Conservation (phyloP, 1,140 invertebrate species). For the Platyura marginata region DNA sequence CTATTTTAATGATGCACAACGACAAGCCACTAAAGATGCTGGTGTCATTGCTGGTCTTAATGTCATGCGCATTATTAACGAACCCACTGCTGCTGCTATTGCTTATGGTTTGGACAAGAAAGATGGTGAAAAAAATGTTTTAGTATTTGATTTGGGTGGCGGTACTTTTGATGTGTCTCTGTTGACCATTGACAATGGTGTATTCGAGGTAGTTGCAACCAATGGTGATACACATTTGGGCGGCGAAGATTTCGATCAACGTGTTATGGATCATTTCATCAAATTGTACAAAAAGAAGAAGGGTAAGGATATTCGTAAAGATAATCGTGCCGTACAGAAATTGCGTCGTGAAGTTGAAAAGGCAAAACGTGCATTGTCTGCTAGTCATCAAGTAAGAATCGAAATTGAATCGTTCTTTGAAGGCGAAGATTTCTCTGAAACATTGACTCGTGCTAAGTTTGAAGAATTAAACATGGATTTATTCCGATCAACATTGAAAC, state of each 20-base stretch:
- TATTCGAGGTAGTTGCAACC: constrained; percentile 80
- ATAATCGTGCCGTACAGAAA: constrained; percentile 90
- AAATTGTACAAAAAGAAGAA: constrained; percentile 99
- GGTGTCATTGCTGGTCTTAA: constrained; percentile 80
- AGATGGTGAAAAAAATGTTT: constrained; percentile 95
- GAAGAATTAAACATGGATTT: constrained; percentile 99
- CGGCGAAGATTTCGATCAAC: constrained; percentile 97
- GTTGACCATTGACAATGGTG: constrained; percentile 97
- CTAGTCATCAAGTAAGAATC: constrained; percentile 90
- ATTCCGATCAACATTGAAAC: constrained; percentile 95
- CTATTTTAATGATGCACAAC: constrained; percentile 96
- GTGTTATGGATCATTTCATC: constrained; percentile 97
- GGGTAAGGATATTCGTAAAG: constrained; percentile 92
- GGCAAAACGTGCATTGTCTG: constrained; percentile 89
- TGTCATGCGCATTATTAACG: constrained; percentile 99
- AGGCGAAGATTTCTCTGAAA: constrained; percentile 99
- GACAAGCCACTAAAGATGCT: constrained; percentile 91
- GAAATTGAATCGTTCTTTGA: constrained; percentile 99
- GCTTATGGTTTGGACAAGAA: constrained; percentile 99
- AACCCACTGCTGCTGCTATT: constrained; percentile 99
- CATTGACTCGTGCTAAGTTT: constrained; percentile 95
- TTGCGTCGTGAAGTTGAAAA: constrained; percentile 94
- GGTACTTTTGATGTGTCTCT: constrained; percentile 99
- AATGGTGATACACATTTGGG: constrained; percentile 98
- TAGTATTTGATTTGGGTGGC: constrained; percentile 98